Evolutionary conservation across 2,888 invertebrate genomes (phyloP), one percentile per base, ranked within the genome.

Genomic region (Hemicrepidius hirtus): DNA sequence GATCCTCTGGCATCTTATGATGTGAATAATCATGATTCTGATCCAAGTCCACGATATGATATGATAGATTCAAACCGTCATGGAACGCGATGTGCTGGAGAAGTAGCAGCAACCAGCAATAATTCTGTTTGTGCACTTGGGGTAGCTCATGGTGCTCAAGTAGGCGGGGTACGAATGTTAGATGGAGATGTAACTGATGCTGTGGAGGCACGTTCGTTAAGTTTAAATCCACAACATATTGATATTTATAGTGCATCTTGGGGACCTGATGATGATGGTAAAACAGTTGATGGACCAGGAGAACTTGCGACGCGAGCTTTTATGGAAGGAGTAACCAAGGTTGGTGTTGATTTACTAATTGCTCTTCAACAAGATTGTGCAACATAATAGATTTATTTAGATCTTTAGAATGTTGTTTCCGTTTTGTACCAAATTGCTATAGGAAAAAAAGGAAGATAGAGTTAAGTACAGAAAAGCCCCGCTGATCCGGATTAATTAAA

Each of bases 151-250:
- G 95, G 96, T 63, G 97, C 99, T 57, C 94, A 94, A 82, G 97
- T 99, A 4, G 86, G 85, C 32, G 97, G 98, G 77, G 98, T 98
- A n/a, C 91, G 98, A 55, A 98, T 98, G 98, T 86, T 99, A 81
- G 98, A 98, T 83, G 98, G 98, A 32, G 97, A 99, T 86, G 99
- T 99, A 67, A 99, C 99, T 0, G 99, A 99, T 86, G 97, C 97
- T 0, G 98, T 99, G 9, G 99, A 99, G 87, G 98, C 99, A 0
- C 91, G 96, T 74, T 97, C 98, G 0, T 89, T 99, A 20, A 95
- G 97, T 80, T 90, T 97, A 68, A 97, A 97, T 86, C 95, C 96
- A 21, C 96, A 99, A 82, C 98, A 99, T 85, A 97, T 99, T 77
- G 97, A 99, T 87, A 97, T 99, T 80, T 99, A 99, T 88, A 97